Base-by-base conservation (phyloP, 2,888 invertebrate genomes). In the Pristionchus exspectatus region DNA sequence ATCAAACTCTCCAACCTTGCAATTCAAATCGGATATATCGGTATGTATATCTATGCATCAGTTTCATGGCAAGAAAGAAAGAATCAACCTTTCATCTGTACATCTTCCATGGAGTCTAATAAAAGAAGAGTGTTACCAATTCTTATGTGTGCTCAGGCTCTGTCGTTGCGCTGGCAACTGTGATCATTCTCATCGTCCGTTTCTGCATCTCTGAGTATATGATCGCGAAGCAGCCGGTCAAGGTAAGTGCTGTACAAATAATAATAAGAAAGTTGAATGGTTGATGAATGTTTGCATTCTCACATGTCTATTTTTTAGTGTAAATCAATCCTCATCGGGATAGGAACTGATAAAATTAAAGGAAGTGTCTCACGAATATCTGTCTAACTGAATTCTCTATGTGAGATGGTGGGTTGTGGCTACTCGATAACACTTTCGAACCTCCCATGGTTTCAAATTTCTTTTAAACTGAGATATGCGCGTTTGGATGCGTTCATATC, bases 131-230 rank as follows among this genome's bases (percentile, higher is more conserved):
- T 74, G 74, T 9, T 38, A 2, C n/a, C 7, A 14, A 33, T 14
- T 63, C 5, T 7, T 2, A 7, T n/a, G 10, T 24, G 10, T 14
- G 5, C 5, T 5, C 74, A 96, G 96, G 98, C 95, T 98, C 98
- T 50, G 98, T 98, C 90, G 98, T 99, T 95, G 99, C 99, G 90
- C 97, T 98, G 30, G 96, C 98, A 83, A 99, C 99, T 16, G 99
- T 99, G 91, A 96, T 98, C 94, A 98, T 99, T 95, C 97, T 99
- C 93, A 97, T 99, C 93, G 97, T 98, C 95, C 97, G 98, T 95
- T 99, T 98, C 96, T 98, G 98, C 96, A 97, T 99, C 93, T 96
- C 96, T 93, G 98, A 97, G 90, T 99, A 98, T 96, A 93, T 91
- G 9, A 92, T 95, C 54, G 90, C 93, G 14, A 92, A 93, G 38